These are phyloP conservation scores for Stictonetta naevosa DNA, from an alignment of 2,113 vertebrate species.

Conservation along the genomic window DNA sequence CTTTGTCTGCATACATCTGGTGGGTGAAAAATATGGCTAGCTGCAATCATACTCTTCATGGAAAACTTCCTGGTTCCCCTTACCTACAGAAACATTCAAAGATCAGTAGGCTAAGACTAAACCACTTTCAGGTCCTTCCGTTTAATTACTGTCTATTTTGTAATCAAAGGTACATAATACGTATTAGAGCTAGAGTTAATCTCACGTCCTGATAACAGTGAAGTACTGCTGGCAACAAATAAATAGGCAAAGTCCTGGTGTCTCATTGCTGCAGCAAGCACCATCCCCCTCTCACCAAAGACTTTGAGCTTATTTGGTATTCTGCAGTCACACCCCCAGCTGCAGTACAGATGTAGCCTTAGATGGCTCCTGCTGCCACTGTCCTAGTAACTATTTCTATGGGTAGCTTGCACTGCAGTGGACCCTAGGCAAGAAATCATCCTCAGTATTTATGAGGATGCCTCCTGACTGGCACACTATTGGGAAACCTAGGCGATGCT, in stretches of 20 bases:
- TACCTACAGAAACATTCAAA: background rate
- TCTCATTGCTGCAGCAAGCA: background rate
- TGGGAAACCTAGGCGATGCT: background rate
- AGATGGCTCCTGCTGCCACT: background rate
- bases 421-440: background rate
- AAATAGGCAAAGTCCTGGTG: background rate
- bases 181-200: background rate
- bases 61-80: background rate
- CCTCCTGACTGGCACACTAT: background rate
- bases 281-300: background rate
- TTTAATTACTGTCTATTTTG: background rate
- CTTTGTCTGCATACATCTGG: background rate
- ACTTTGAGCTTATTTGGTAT: background rate
- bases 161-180: background rate
- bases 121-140: background rate
- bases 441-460: background rate
- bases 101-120: background rate
- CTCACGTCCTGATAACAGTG: background rate
- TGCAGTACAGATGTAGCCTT: constrained; percentile 27
- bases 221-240: background rate
- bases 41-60: background rate
- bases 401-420: background rate
- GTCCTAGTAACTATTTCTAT: background rate
- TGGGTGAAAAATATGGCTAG: background rate
- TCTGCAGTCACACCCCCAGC: background rate